Evolutionary conservation across 2,113 vertebrate genomes (phyloP), one percentile per base, ranked within the genome.

Genomic region (Hystrix brachyura): DNA sequence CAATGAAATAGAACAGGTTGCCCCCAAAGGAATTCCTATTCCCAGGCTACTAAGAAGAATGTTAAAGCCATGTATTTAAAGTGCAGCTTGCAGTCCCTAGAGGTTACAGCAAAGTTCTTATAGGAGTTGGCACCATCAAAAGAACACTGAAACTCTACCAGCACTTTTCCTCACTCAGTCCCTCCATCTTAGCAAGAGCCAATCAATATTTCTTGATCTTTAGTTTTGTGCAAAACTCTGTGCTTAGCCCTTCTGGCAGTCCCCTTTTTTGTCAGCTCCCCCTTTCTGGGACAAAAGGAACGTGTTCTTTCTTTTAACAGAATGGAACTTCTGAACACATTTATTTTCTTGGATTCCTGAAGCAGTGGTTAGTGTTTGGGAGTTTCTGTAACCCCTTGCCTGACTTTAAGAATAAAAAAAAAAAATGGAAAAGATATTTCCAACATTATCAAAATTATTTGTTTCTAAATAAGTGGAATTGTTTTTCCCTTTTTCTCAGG

Each of bases 141-240:
- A 95, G 95, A 94, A 87, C 91, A 55, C 64, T 34, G 81, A 62
- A 92, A 79, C 90, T 97, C 90, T 19, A 7, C 0, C 0, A 83
- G 84, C 69, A 57, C 90, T 97, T 92, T 94, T 60, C 79, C 87
- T 78, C 71, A 0, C 84, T 94, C 96, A 88, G 67, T 87, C 92
- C 84, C 85, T 95, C 90, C 90, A 46, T 94, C 92, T 94, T 97
- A 93, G 71, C 78, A 59, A 94, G 64, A 87, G 38, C 91, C 96
- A 90, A 95, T 97, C 97, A 96, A 96, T 98, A 97, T 93, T 95
- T 96, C 96, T 97, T 97, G 94, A 97, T 98, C 96, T 97, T 94
- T 95, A 95, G 87, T 98, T 97, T 95, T 95, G 97, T 95, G 85
- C 76, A 94, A 95, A 97, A 93, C 84, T 93, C 91, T 84, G 89